Conservation (phyloP, 1,140 invertebrate genomes). For the Sycobia sp. region DNA sequence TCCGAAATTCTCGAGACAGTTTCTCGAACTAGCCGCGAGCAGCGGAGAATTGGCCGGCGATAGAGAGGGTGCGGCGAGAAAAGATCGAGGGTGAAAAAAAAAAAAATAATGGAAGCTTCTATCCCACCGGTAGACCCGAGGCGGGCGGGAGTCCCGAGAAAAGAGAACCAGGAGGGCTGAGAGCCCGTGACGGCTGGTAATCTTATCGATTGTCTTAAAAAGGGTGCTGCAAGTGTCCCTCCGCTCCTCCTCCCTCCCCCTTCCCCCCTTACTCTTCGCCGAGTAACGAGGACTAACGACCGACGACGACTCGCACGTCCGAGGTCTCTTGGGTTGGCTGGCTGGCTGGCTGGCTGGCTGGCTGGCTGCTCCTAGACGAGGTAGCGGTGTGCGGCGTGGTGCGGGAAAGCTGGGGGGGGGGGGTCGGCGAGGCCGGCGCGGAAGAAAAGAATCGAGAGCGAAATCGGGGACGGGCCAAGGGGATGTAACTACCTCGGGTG, state of each 20-base stretch:
- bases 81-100: too few species aligned
- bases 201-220: conserved; percentile 54
- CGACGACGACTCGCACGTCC: conserved; percentile 42
- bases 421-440: too few species aligned
- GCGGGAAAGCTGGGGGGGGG: conserved; percentile 6
- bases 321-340: conserved; percentile 33
- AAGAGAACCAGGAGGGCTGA: too few species aligned
- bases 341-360: too few species aligned
- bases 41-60: too few species aligned
- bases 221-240: conserved; percentile 32
- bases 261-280: not conserved
- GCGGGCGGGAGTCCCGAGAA: not conserved
- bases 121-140: too few species aligned
- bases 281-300: conserved; percentile 42
- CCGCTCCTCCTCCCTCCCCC: not conserved
- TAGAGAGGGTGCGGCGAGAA: too few species aligned
- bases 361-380: too few species aligned
- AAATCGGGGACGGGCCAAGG: conserved; percentile 6
- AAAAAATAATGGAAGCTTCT: too few species aligned
- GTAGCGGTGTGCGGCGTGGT: too few species aligned
- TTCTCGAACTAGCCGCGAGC: too few species aligned
- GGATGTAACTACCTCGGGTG: conserved; percentile 4
- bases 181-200: conserved; percentile 35
- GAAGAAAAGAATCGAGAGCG: conserved; percentile 16
- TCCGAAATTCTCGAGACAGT: too few species aligned